Percentiles rank a stretch among this genome's conserved stretches.
phyloP scores from a whole-genome alignment of 2,113 vertebrate genomes.

The Tiliqua scincoides region DNA sequence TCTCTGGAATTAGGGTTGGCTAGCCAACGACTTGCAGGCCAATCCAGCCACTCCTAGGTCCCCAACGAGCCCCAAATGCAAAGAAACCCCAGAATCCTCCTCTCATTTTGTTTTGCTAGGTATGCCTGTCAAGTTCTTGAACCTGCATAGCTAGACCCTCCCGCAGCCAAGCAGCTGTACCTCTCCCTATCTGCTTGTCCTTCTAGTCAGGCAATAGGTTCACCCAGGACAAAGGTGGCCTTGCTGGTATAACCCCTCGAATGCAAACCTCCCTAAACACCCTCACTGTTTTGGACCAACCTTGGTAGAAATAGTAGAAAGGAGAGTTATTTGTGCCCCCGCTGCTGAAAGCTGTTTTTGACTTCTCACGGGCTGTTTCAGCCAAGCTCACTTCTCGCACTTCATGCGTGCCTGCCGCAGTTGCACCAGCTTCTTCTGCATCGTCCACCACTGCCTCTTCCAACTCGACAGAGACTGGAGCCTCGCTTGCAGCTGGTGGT shows the following conservation, averaged over 20 bases:
- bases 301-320: slow-evolving; percentile 99
- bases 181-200: not conserved
- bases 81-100: not conserved
- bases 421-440: slow-evolving; percentile 70
- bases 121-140: not conserved
- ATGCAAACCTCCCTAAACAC: not conserved
- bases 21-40: not conserved
- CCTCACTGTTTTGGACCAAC: slow-evolving; percentile 69
- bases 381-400: slow-evolving; percentile 56
- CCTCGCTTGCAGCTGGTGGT: slow-evolving; percentile 59
- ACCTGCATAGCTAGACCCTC: not conserved
- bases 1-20: not conserved
- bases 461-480: slow-evolving; percentile 56
- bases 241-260: not conserved
- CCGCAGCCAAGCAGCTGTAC: not conserved
- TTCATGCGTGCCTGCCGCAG: slow-evolving; percentile 42
- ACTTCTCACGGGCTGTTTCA: slow-evolving; percentile 66
- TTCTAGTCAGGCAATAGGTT: too few relatives aligned
- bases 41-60: not conserved
- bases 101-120: not conserved
- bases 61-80: too few relatives aligned
- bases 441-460: slow-evolving; percentile 67
- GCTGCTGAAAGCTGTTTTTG: slow-evolving; percentile 53
- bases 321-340: slow-evolving; percentile 79
- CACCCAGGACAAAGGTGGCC: too few relatives aligned